Percentiles rank a stretch among this genome's conserved stretches.
Conservation (phyloP, 2,113 vertebrate genomes). For the Capreolus pygargus region DNA sequence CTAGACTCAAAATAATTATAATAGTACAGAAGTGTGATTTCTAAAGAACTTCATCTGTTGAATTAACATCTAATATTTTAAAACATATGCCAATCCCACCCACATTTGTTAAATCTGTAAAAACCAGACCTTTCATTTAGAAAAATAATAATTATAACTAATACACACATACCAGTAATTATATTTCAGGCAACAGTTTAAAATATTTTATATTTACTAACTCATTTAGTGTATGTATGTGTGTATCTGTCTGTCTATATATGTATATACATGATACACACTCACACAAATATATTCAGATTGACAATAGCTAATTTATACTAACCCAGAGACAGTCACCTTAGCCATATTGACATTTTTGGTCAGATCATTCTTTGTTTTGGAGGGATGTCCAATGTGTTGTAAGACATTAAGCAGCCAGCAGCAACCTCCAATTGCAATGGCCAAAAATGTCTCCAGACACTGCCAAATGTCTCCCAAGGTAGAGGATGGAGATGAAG, state of each 20-base stretch:
- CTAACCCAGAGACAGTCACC: not conserved
- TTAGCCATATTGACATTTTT: not conserved
- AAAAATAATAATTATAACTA: not conserved
- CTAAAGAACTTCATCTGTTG: not conserved
- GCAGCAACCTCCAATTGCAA: not conserved
- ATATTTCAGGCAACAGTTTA: not conserved
- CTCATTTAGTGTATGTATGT: not conserved
- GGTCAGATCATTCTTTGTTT: not conserved
- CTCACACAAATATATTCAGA: not conserved
- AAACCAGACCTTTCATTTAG: not conserved
- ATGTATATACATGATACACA: not conserved
- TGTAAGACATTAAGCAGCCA: not conserved
- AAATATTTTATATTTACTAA: constrained; percentile 3
- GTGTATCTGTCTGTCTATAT: not conserved
- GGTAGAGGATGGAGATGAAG: not conserved
- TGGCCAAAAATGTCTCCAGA: not conserved
- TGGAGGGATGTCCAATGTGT: not conserved
- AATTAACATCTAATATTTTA: not conserved
- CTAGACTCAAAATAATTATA: not conserved
- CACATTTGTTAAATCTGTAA: not conserved
- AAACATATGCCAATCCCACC: not conserved
- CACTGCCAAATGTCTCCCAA: not conserved
- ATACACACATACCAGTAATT: not conserved
- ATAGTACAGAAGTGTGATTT: not conserved
- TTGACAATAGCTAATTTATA: not conserved